phyloP scores from a whole-genome alignment of 2,797 vertebrate species.

The Okamejei kenojei region DNA sequence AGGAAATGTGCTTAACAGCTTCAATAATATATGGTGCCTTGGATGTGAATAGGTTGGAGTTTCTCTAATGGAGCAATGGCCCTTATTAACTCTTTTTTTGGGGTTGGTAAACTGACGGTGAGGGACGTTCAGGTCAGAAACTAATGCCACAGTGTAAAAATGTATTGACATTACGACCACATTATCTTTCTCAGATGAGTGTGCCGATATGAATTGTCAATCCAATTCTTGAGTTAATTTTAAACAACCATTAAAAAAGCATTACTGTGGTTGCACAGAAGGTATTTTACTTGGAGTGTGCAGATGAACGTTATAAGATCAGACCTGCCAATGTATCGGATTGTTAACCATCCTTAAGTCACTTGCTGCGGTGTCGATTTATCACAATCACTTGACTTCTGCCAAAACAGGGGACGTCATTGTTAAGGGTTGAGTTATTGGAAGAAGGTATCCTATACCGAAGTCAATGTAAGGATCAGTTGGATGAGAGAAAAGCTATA shows the following conservation, averaged over 20 bases:
- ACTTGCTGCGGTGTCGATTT: background rate
- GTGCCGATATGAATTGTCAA: background rate
- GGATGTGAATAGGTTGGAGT: background rate
- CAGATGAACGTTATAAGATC: background rate
- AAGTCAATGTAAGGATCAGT: background rate
- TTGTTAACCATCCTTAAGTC: background rate
- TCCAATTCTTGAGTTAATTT: background rate
- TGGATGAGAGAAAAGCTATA: no score
- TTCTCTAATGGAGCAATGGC: background rate
- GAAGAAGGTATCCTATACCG: background rate
- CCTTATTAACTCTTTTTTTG: background rate
- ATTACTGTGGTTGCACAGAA: background rate
- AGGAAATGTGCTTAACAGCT: no score
- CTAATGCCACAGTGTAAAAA: background rate
- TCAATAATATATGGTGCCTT: no score
- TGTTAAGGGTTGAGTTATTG: background rate
- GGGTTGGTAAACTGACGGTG: background rate
- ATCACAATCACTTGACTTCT: no score
- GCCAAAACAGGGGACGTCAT: background rate
- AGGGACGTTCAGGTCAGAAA: background rate
- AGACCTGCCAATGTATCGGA: no score
- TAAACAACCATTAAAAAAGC: background rate
- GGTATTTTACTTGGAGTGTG: background rate
- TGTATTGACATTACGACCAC: background rate
- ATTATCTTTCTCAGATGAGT: background rate